These are phyloP conservation scores for Acanthaster planci DNA, from an alignment of 35 echinoderm and acorn worm species.

Conservation along the genomic window DNA sequence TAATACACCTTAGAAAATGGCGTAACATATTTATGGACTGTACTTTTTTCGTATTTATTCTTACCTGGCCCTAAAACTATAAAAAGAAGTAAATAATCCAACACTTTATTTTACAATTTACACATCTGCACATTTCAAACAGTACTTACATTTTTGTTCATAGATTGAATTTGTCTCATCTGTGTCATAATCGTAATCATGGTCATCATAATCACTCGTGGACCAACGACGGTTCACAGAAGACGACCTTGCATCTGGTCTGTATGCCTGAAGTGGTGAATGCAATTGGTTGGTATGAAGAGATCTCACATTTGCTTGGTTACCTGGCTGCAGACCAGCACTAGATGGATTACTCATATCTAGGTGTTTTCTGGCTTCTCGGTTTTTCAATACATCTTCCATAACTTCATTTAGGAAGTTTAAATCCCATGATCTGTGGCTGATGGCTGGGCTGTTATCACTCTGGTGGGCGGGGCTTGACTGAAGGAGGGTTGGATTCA, in stretches of 20 bases:
- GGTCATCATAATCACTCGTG: conserved; percentile 1
- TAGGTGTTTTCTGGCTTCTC: background rate
- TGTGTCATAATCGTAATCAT: conserved; percentile 1
- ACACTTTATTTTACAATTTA: too few relatives aligned
- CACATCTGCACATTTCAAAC: too few relatives aligned
- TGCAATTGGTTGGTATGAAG: background rate
- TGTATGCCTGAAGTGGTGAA: conserved; percentile 1
- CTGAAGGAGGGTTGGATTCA: background rate
- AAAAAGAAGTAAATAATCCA: too few relatives aligned
- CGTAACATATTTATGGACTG: too few relatives aligned
- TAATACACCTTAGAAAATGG: too few relatives aligned
- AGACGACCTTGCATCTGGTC: background rate
- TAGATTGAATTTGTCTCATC: background rate
- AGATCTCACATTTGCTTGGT: background rate
- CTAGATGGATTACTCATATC: background rate
- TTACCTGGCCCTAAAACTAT: too few relatives aligned
- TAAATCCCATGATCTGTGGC: conserved; percentile 27
- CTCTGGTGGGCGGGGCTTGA: background rate
- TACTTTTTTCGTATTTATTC: too few relatives aligned
- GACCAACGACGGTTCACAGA: conserved; percentile 17
- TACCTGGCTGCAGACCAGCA: background rate
- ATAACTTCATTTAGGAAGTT: conserved; percentile 38
- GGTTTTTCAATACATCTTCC: conserved; percentile 35
- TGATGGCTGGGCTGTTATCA: background rate
- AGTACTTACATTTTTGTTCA: too few relatives aligned